Conservation (phyloP, 2,888 invertebrate genomes). For the Thalpophila matura region DNA sequence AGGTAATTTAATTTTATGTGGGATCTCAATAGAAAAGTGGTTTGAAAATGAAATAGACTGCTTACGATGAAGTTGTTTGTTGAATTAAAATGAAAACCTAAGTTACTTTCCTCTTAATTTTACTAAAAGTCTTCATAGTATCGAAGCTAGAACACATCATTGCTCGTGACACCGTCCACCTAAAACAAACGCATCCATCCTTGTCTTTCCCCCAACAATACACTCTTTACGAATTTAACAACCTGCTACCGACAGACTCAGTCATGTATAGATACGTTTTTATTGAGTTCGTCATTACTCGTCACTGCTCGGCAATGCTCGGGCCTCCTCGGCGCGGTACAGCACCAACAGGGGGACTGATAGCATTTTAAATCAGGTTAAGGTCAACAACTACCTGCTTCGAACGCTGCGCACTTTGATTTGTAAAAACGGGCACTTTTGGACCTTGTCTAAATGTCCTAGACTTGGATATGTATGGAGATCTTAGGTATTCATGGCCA, state of each 20-base stretch:
- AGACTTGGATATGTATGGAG: constrained; percentile 2
- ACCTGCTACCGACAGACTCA: constrained; percentile 79
- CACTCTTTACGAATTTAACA: constrained; percentile 88
- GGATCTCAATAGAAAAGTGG: too few species aligned
- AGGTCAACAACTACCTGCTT: constrained; percentile 78
- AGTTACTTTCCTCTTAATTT: background rate
- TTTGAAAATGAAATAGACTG: too few species aligned
- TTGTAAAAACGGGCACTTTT: constrained; percentile 42
- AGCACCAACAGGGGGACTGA: constrained; percentile 71
- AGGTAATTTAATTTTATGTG: too few species aligned
- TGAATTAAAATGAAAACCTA: too few species aligned
- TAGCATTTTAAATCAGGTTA: constrained; percentile 90
- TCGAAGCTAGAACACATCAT: too few species aligned
- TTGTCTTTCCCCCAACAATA: constrained; percentile 79
- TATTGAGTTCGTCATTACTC: constrained; percentile 68
- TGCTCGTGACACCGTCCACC: too few species aligned
- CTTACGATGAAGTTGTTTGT: too few species aligned
- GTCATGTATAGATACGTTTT: constrained; percentile 84
- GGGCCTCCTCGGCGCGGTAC: constrained; percentile 33
- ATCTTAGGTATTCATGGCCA: background rate
- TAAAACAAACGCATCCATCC: constrained; percentile 67
- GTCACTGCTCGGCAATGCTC: constrained; percentile 30
- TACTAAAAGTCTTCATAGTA: too few species aligned
- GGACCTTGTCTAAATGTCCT: constrained; percentile 17
- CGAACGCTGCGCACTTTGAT: constrained; percentile 50